Evolutionary conservation across 2,797 vertebrate species (phyloP).

Genomic region (Manis crassicaudata): DNA sequence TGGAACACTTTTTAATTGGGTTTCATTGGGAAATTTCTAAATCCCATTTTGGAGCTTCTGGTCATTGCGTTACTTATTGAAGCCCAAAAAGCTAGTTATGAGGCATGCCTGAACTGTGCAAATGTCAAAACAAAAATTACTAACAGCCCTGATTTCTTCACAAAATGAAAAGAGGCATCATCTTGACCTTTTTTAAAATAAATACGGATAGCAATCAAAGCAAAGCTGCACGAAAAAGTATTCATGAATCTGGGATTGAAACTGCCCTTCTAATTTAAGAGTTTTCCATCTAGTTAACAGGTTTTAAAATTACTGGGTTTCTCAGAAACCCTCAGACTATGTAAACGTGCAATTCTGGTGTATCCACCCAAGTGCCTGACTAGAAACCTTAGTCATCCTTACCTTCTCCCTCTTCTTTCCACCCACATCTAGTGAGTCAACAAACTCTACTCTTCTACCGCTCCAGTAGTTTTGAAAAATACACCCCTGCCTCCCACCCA

Average conservation of each 20-base stretch:
- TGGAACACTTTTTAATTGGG: conserved; percentile 87
- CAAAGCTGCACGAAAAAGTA: conserved; percentile 24
- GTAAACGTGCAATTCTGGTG: neutral
- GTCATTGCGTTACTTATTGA: conserved; percentile 82
- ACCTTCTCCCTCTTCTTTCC: neutral
- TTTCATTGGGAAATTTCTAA: conserved; percentile 83
- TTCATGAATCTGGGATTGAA: conserved; percentile 9
- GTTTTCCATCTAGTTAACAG: conserved; percentile 31
- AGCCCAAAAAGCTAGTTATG: conserved; percentile 79
- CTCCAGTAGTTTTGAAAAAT: neutral
- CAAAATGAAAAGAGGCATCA: conserved; percentile 67
- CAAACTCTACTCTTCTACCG: neutral
- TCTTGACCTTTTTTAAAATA: conserved; percentile 54
- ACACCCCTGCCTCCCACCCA: neutral
- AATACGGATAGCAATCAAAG: conserved; percentile 52
- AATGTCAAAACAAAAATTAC: conserved; percentile 78
- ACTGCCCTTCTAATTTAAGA: conserved; percentile 56
- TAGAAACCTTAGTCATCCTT: neutral
- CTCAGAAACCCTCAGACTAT: conserved; percentile 32
- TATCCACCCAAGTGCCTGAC: neutral
- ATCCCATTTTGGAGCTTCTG: conserved; percentile 83
- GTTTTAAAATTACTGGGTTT: neutral
- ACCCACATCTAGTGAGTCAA: conserved; percentile 41
- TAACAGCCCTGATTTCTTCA: conserved; percentile 52
- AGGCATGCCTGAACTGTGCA: conserved; percentile 76